Conservation (phyloP, 2,113 vertebrate genomes). For the Apodemus sylvaticus region DNA sequence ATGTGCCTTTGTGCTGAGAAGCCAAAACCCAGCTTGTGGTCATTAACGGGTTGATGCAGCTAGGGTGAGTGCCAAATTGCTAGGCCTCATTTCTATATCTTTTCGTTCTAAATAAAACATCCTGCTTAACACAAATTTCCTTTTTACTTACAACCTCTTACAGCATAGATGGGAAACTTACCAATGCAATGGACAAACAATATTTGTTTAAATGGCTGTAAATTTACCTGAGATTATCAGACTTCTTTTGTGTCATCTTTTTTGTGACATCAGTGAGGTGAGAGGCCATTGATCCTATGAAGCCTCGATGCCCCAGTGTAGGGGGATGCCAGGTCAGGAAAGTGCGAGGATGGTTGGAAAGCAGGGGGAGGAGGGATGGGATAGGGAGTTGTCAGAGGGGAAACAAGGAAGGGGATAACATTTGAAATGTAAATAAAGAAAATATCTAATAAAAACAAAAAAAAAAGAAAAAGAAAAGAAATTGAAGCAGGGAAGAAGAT, state of each 20-base stretch:
- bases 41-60: constrained; percentile 17
- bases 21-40: neutral
- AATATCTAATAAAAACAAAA: too few species aligned
- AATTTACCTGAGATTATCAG: constrained; percentile 61
- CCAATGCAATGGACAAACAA: constrained; percentile 49
- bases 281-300: too few species aligned
- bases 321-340: too few species aligned
- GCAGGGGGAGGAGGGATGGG: too few species aligned
- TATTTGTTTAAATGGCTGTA: constrained; percentile 71
- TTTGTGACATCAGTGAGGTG: too few species aligned
- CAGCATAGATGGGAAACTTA: constrained; percentile 59
- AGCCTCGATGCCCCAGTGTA: too few species aligned
- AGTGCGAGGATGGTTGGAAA: too few species aligned
- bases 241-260: constrained; percentile 67
- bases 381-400: too few species aligned
- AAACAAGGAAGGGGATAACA: too few species aligned
- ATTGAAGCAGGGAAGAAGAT: constrained; percentile 43
- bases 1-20: neutral
- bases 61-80: constrained; percentile 4
- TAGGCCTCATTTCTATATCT: neutral
- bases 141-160: constrained; percentile 70
- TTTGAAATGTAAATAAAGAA: too few species aligned
- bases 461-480: neutral
- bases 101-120: neutral
- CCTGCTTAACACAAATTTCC: constrained; percentile 58